These are phyloP conservation scores for Pempheris klunzingeri DNA, from an alignment of 2,797 vertebrate species.

Conservation along the genomic window DNA sequence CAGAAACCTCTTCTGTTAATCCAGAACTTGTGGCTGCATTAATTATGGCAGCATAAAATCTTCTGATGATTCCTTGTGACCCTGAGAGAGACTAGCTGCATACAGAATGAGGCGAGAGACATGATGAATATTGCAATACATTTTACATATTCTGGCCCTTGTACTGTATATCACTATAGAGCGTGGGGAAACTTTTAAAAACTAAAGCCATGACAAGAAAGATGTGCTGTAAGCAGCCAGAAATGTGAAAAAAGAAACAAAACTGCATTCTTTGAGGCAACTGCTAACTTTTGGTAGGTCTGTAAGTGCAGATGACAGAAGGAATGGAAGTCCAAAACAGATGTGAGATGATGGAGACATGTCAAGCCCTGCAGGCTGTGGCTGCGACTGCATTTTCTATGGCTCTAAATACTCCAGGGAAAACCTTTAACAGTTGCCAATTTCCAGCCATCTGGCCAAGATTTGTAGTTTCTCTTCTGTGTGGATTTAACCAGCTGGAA, in stretches of 20 bases:
- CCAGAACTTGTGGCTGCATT: constrained; percentile 15
- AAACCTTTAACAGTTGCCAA: constrained; percentile 28
- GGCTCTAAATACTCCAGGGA: constrained; percentile 27
- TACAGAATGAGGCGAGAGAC: constrained; percentile 6
- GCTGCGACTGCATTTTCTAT: constrained; percentile 12
- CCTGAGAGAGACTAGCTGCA: not conserved
- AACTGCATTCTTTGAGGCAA: constrained; percentile 6
- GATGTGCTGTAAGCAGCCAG: not conserved
- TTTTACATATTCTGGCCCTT: not conserved
- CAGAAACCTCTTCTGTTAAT: constrained; percentile 18
- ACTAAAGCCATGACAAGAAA: not conserved
- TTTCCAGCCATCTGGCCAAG: constrained; percentile 43
- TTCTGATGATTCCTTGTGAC: constrained; percentile 30
- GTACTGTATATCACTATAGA: not conserved
- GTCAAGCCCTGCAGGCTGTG: constrained; percentile 8
- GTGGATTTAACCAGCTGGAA: constrained; percentile 14
- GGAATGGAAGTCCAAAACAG: constrained; percentile 23
- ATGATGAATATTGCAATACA: constrained; percentile 16
- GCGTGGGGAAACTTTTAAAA: not conserved
- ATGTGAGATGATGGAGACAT: constrained; percentile 45
- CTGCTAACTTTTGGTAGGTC: not conserved
- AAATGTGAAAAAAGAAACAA: not conserved
- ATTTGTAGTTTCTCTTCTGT: constrained; percentile 14
- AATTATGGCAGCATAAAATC: constrained; percentile 34
- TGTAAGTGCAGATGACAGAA: not conserved